These are phyloP conservation scores for Ostrea edulis DNA, from an alignment of 1,140 invertebrate species.

Conservation along the genomic window DNA sequence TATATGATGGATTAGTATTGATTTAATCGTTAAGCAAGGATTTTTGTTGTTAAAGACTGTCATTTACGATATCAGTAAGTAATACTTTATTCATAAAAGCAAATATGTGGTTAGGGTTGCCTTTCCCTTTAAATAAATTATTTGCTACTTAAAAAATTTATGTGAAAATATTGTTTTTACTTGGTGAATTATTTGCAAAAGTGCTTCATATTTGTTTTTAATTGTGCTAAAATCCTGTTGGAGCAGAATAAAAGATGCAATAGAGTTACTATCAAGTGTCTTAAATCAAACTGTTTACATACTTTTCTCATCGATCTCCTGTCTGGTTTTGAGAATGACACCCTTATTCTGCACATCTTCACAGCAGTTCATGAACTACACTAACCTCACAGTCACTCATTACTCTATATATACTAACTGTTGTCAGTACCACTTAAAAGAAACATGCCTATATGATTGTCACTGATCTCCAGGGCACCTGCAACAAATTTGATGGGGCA, in stretches of 20 bases:
- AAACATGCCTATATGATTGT: neutral
- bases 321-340: neutral
- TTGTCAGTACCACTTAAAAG: neutral
- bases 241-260: conserved; percentile 2
- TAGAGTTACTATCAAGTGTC: neutral
- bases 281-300: neutral
- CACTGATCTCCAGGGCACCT: neutral
- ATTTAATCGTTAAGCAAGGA: no score
- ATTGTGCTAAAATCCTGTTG: neutral
- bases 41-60: no score
- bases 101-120: no score
- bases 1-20: no score
- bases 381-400: neutral
- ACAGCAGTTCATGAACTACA: neutral
- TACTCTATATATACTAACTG: neutral
- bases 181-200: neutral
- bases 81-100: no score
- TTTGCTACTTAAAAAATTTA: neutral
- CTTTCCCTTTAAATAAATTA: no score
- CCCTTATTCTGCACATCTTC: neutral
- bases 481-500: neutral
- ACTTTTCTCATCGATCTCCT: neutral
- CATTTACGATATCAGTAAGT: no score
- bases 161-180: neutral
- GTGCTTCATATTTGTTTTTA: neutral